Percentiles rank a stretch among this genome's conserved stretches.
Evolutionary conservation across 2,797 vertebrate species (phyloP).

Genomic region (Myotis myotis): DNA sequence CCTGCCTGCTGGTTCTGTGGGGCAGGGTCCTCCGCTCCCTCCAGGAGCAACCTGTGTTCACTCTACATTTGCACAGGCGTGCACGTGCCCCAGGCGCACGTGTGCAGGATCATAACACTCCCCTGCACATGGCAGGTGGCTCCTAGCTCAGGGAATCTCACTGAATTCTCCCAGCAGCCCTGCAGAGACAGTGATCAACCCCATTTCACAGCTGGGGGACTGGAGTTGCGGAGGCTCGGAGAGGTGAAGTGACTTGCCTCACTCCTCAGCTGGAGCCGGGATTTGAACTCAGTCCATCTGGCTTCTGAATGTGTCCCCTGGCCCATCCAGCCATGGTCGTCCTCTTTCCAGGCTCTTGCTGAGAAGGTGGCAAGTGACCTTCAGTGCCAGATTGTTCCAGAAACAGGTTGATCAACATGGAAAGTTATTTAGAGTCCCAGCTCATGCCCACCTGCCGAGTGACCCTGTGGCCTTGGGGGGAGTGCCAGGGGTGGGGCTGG

Average conservation of each 20-base stretch:
- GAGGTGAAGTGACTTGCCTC: neutral
- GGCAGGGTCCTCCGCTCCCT: neutral
- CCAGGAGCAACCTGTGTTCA: neutral
- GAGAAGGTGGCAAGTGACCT: neutral
- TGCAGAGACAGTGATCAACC: neutral
- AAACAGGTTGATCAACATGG: conserved; percentile 14
- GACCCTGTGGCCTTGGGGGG: neutral
- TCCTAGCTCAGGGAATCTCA: neutral
- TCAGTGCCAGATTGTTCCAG: neutral
- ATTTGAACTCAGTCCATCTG: neutral
- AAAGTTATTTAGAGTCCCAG: neutral
- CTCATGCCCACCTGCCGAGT: neutral
- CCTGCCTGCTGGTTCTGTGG: neutral
- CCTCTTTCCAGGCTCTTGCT: neutral
- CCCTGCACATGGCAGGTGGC: neutral
- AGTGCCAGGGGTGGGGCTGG: neutral
- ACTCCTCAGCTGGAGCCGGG: neutral
- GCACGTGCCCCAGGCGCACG: rapidly evolving
- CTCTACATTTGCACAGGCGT: rapidly evolving
- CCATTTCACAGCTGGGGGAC: neutral
- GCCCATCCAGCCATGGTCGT: neutral
- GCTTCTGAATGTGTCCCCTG: neutral
- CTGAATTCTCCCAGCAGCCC: neutral
- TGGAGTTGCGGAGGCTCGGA: neutral
- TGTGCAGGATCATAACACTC: rapidly evolving